Conservation (phyloP, 1,140 invertebrate genomes). For the Zophobas morio region DNA sequence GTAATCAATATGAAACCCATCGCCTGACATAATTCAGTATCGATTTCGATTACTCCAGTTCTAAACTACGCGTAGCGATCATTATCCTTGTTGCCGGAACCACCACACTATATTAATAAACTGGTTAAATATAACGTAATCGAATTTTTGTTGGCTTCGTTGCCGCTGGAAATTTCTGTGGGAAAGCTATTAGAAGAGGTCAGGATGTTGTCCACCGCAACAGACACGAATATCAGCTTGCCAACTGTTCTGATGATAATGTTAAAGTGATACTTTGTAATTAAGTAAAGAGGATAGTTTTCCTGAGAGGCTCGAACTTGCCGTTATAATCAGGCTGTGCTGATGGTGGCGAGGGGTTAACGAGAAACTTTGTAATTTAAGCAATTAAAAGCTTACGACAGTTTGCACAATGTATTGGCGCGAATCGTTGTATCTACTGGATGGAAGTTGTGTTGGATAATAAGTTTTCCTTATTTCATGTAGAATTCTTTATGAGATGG, state of each 20-base stretch:
- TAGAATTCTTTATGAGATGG: too few species aligned
- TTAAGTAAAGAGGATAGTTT: conserved; percentile 42
- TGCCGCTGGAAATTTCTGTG: conserved; percentile 24
- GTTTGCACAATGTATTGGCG: conserved; percentile 35
- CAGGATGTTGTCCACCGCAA: conserved; percentile 34
- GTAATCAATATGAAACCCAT: conserved; percentile 5
- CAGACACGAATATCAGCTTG: conserved; percentile 36
- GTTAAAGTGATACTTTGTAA: conserved; percentile 41
- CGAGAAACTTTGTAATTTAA: conserved; percentile 42
- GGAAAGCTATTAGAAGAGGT: conserved; percentile 23
- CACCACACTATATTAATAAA: background rate
- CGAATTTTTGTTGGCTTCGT: conserved; percentile 11
- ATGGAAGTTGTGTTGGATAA: conserved; percentile 18
- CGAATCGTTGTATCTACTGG: conserved; percentile 24
- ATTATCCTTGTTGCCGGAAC: background rate
- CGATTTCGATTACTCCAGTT: background rate
- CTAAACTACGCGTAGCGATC: background rate
- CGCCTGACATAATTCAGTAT: background rate
- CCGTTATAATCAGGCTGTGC: conserved; percentile 39
- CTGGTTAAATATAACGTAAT: conserved; percentile 4
- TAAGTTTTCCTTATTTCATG: background rate
- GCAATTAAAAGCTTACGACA: conserved; percentile 42
- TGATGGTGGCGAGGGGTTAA: conserved; percentile 34
- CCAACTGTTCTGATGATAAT: conserved; percentile 42
- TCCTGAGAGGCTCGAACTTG: conserved; percentile 35